Evolutionary conservation across 1,140 invertebrate genomes (phyloP).

Genomic region (Lysiphlebus fabarum): DNA sequence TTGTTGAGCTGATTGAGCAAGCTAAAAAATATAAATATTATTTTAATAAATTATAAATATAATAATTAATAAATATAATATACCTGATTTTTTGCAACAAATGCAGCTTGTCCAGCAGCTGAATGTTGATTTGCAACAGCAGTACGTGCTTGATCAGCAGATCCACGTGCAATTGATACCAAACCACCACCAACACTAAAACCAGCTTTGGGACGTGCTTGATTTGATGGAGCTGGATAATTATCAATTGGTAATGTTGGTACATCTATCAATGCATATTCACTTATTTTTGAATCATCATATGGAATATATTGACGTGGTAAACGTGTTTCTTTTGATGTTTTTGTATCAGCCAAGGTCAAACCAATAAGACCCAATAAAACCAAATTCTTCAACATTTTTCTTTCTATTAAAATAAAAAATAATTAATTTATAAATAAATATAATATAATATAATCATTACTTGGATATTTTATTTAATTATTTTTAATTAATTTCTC

Average conservation of each 20-base stretch:
- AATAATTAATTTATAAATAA: background rate
- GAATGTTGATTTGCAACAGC: slow-evolving; percentile 64
- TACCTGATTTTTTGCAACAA: slow-evolving; percentile 65
- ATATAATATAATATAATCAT: background rate
- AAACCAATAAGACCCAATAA: slow-evolving; percentile 18
- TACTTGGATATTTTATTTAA: background rate
- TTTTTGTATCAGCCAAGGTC: slow-evolving; percentile 14
- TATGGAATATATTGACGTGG: slow-evolving; percentile 14
- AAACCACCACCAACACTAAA: slow-evolving; percentile 49
- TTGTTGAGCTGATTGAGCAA: no score
- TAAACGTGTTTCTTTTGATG: slow-evolving; percentile 26
- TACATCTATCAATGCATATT: slow-evolving; percentile 29
- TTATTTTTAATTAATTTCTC: slow-evolving; percentile 15
- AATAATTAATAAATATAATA: no score
- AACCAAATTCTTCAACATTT: slow-evolving; percentile 22
- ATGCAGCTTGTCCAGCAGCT: slow-evolving; percentile 66
- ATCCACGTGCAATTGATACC: slow-evolving; percentile 62
- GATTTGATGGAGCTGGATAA: slow-evolving; percentile 16
- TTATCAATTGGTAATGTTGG: slow-evolving; percentile 18
- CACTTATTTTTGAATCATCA: slow-evolving; percentile 25
- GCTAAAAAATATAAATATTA: no score
- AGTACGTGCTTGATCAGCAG: slow-evolving; percentile 69
- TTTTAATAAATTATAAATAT: no score
- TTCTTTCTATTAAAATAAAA: no score
- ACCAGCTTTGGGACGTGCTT: slow-evolving; percentile 25